Base-by-base conservation (phyloP, 2,888 invertebrate genomes). In the Tryphoninae sp. region DNA sequence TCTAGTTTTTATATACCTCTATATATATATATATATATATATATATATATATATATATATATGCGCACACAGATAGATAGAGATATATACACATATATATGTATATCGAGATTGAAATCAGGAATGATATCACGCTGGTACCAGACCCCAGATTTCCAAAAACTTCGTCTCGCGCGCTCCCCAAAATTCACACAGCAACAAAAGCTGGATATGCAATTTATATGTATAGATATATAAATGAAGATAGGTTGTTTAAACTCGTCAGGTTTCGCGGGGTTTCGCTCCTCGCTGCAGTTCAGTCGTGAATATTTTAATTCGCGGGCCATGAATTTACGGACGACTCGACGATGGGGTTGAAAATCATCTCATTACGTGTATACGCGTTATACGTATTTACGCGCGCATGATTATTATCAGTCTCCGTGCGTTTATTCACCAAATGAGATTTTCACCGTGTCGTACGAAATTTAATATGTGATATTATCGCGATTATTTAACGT, bases 221-320 rank as follows among this genome's bases (percentile, higher is more conserved):
- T 22, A 55, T 55, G 19, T 55, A 51, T 73, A 74, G 1, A 45
- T 65, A 74, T 74, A 64, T 64, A 26, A 51, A 74, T 64, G 23
- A 8, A 62, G 49, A 7, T 11, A 55, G 61, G 6, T 33, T 11
- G 26, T 23, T 6, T 19, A 55, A 68, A 33, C 68, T 68, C 68
- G 65, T 67, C 23, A 51, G 65, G 8, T 55, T 53, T 16, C 53
- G 33, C 9, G 19, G 42, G 64, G 6, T 19, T 33, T 22, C 13
- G 2, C 22, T 19, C 45, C 2, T 11, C 45, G 23, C 42, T n/a
- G 19, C 77, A 77, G 53, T 77, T 71, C 53, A 62, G 8, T 55
- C 69, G 69, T 71, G 64, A 64, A 77, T 77, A 77, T 77, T 69
- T 62, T 77, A 71, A 77, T 77, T 62, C 42, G 4, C 40, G 13